Evolutionary conservation across 2,113 vertebrate genomes (phyloP), one percentile per base, ranked within the genome.

Genomic region (Corythoichthys intestinalis): DNA sequence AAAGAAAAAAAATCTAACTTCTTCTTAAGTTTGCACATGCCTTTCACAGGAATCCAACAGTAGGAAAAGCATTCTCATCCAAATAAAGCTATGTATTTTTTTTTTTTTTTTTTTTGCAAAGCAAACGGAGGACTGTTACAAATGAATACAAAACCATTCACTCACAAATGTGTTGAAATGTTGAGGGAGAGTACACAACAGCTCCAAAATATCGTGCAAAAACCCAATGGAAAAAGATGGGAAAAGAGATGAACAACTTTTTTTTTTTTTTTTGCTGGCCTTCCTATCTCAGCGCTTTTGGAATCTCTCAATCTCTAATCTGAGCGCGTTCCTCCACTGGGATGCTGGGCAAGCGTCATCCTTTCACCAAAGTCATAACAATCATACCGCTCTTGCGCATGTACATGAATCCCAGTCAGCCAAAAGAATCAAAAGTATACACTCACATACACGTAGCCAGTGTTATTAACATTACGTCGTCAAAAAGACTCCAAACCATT

Each of bases 281-380:
- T 4, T 58, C 12, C 34, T 15, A 56, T 56, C 53, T 34, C 20
- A 56, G 53, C 56, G 37, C 34, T 37, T 58, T 13, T 14, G 34
- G 20, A 37, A 58, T 58, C 56, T 79, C 70, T 48, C 44, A 72
- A 59, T 65, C 73, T 86, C 76, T 57, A 39, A 58, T 66, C 65
- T 38, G 13, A 74, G 72, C 61, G 38, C 71, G 78, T 54, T 70
- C 76, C 61, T 66, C 78, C 73, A 69, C 72, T 44, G 78, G 75
- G 70, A 74, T 20, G 44, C 50, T 10, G 46, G 15, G 47, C 57
- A 6, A 64, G 69, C 76, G 78, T 73, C 76, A 59, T 71, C 68
- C 28, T 78, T 75, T 83, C 73, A 71, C 72, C 71, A 80, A 81
- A 81, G 78, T 75, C 71, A 53, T 57, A 75, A 78, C 76, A 73